A percentile compares a stretch with the other conserved stretches of the same genome.
Evolutionary conservation across 64 coral and sea anemone genomes (phyloP).

Genomic region (Pocillopora verrucosa): DNA sequence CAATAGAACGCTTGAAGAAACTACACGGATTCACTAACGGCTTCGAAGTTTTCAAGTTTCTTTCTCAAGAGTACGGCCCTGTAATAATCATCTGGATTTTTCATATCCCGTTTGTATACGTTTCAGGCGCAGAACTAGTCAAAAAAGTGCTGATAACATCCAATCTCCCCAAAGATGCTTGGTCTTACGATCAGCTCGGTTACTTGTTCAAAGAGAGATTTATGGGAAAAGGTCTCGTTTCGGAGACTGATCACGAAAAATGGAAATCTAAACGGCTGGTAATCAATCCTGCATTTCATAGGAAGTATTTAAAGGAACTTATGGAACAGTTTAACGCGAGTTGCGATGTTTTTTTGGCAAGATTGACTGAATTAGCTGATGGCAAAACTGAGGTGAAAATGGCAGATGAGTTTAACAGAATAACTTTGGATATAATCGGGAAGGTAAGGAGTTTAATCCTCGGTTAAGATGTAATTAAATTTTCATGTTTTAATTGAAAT

Average conservation of each 20-base stretch:
- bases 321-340: constrained; percentile 69
- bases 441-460: constrained; percentile 41
- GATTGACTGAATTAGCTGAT: constrained; percentile 70
- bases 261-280: constrained; percentile 63
- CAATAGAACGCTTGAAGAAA: constrained; percentile 28
- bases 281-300: constrained; percentile 70
- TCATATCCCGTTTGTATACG: constrained; percentile 54
- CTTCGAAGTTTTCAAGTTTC: constrained; percentile 34
- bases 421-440: constrained; percentile 73
- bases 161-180: constrained; percentile 57
- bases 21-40: background rate
- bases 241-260: constrained; percentile 48
- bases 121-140: constrained; percentile 56
- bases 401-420: constrained; percentile 63
- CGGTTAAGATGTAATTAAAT: background rate
- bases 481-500: background rate
- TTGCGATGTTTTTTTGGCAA: constrained; percentile 65
- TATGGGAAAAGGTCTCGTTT: constrained; percentile 59
- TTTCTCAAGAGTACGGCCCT: constrained; percentile 49
- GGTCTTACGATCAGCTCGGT: constrained; percentile 17
- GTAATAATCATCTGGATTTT: constrained; percentile 60
- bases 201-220: constrained; percentile 73
- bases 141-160: constrained; percentile 74
- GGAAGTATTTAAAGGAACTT: constrained; percentile 57
- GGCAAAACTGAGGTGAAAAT: constrained; percentile 74